A percentile compares a stretch with the other conserved stretches of the same genome.
Conservation (phyloP, 2,113 vertebrate genomes). For the Sardina pilchardus region DNA sequence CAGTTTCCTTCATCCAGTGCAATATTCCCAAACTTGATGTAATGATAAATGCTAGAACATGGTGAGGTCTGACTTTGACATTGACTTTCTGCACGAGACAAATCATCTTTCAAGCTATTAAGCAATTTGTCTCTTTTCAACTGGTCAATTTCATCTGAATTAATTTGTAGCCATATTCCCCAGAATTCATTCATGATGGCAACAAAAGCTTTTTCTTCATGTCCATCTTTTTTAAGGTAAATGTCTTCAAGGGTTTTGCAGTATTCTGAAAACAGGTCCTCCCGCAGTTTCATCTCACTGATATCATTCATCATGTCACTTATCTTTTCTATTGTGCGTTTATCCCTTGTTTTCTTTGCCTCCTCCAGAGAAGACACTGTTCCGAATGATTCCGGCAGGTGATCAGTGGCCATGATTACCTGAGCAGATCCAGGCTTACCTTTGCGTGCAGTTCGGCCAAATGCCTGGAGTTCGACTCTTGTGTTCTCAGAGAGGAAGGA, state of each 20-base stretch:
- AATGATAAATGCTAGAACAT: constrained; percentile 35
- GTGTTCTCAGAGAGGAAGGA: constrained; percentile 38
- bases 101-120: constrained; percentile 7
- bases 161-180: constrained; percentile 37
- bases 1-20: constrained; percentile 3
- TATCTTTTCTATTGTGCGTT: not conserved
- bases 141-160: constrained; percentile 25
- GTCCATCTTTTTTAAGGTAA: not conserved
- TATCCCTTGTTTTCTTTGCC: constrained; percentile 28
- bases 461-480: constrained; percentile 48
- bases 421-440: constrained; percentile 46
- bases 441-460: constrained; percentile 49
- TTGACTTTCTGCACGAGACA: not conserved
- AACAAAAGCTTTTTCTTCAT: constrained; percentile 24
- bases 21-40: constrained; percentile 33
- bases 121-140: not conserved
- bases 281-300: constrained; percentile 26
- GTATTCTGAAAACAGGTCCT: constrained; percentile 39
- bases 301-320: constrained; percentile 25
- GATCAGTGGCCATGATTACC: constrained; percentile 27
- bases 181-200: constrained; percentile 39
- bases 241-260: constrained; percentile 20
- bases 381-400: constrained; percentile 23
- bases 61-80: constrained; percentile 18
- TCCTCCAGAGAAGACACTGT: constrained; percentile 10